phyloP scores from a whole-genome alignment of 2,888 invertebrate species.

The Andrena fulva region DNA sequence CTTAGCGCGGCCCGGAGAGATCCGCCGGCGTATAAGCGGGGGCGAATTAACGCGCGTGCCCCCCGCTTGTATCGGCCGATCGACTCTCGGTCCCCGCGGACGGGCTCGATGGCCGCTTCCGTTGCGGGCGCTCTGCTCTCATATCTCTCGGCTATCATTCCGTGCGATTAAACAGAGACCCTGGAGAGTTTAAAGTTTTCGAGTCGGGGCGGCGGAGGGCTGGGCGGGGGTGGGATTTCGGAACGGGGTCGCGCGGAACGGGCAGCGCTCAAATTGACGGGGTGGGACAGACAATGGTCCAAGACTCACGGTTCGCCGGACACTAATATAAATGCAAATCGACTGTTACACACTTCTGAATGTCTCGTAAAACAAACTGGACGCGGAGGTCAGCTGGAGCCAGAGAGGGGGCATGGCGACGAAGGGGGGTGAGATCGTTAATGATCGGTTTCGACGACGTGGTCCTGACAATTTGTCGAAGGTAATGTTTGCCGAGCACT shows the following conservation, averaged over 20 bases:
- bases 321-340: conserved; percentile 83
- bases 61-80: conserved; percentile 49
- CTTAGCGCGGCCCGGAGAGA: neutral
- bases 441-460: conserved; percentile 59
- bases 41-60: conserved; percentile 68
- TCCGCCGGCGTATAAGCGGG: conserved; percentile 62
- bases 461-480: conserved; percentile 53
- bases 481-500: conserved; percentile 59
- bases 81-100: conserved; percentile 70
- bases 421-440: conserved; percentile 25
- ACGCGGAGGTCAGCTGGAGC: conserved; percentile 52
- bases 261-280: conserved; percentile 72
- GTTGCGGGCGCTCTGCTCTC: conserved; percentile 57
- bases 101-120: conserved; percentile 34
- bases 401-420: neutral
- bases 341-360: conserved; percentile 67
- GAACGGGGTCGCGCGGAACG: conserved; percentile 47
- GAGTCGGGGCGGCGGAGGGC: neutral
- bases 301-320: conserved; percentile 74
- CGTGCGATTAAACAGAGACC: conserved; percentile 77
- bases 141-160: conserved; percentile 76
- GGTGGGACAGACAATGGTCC: conserved; percentile 74
- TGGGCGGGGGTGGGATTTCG: conserved; percentile 21
- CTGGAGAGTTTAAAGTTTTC: conserved; percentile 73
- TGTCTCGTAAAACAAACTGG: conserved; percentile 72